Percentiles rank a stretch among this genome's conserved stretches.
These are phyloP conservation scores for Caenorhabditis sp. DNA, from an alignment of 2,888 invertebrate species.

Conservation along the genomic window DNA sequence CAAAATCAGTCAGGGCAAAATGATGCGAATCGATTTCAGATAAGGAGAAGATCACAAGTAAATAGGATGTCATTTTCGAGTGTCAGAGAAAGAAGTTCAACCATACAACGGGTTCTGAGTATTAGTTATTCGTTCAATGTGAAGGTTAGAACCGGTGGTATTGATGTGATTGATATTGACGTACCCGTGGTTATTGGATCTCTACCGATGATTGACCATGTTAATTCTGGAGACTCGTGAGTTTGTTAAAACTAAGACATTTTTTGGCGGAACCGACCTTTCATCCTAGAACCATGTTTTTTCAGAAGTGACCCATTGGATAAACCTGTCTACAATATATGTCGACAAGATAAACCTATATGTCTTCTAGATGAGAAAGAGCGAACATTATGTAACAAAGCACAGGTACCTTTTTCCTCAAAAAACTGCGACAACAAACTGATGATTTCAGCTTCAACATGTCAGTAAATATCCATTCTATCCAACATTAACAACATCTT, in stretches of 20 bases:
- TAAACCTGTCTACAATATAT: conserved; percentile 33
- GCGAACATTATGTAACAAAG: conserved; percentile 46
- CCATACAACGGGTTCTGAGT: conserved; percentile 31
- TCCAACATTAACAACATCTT: conserved; percentile 58
- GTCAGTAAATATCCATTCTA: conserved; percentile 63
- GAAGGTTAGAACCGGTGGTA: conserved; percentile 42
- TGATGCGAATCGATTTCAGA: conserved; percentile 32
- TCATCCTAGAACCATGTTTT: too few species aligned
- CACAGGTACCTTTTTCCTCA: conserved; percentile 40
- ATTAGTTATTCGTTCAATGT: conserved; percentile 38
- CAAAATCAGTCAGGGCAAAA: conserved; percentile 12
- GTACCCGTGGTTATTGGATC: conserved; percentile 62
- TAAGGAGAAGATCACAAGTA: conserved; percentile 41
- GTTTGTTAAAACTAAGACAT: conserved; percentile 1
- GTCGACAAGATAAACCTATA: conserved; percentile 46
- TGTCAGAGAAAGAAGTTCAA: conserved; percentile 23
- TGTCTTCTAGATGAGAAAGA: conserved; percentile 44
- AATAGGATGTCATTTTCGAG: conserved; percentile 39
- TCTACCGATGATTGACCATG: conserved; percentile 39
- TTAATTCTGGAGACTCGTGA: conserved; percentile 27
- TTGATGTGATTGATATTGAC: conserved; percentile 59
- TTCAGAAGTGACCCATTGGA: conserved; percentile 30
- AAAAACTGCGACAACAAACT: too few species aligned
- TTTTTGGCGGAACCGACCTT: too few species aligned
- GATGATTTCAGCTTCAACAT: conserved; percentile 47